Base-by-base conservation (phyloP, 2,797 vertebrate species). In the Falco biarmicus region DNA sequence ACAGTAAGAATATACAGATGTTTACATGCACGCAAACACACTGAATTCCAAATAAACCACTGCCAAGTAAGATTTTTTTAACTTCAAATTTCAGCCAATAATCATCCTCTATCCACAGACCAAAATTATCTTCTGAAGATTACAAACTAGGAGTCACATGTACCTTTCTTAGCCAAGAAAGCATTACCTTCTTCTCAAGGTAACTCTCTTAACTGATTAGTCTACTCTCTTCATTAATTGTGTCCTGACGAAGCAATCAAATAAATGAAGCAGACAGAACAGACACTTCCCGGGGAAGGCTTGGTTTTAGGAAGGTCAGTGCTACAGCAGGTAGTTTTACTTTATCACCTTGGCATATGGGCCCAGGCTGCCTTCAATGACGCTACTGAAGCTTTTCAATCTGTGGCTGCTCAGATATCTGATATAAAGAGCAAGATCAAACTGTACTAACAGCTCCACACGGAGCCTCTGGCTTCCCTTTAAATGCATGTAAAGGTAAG, bases 71-170 rank as follows among this genome's bases (percentile, higher is more conserved):
- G 66, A 50, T 34, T 61, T 80, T 89, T 94, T 57, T 54, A 82
- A 92, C 82, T 80, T 87, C 41, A 34, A 1, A 77, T 92, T 95
- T 93, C 71, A 92, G 68, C 66, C 87, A 95, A 95, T 76, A 69
- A 74, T 73, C 68, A n/a, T 61, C 16, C 13, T 77, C n/a, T 89
- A 29, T 50, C 71, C 87, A 64, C 87, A 89, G 50, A 82, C 87
- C 45, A 87, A 82, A 84, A 90, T 50, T 45, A 39, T 6, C 43
- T 68, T 77, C 74, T 70, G 45, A 86, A 86, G 70, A 70, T 56
- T 82, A 66, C n/a, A 81, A 91, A 91, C 1, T 48, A 65, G 75
- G 32, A 76, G 43, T 39, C 74, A 45, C 14, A 3, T 9, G 34
- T 32, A 76, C 26, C 57, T 56, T 87, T 68, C 61, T 54, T 37